phyloP scores from a whole-genome alignment of 2,888 invertebrate species.

The Oscheius myriophilus region DNA sequence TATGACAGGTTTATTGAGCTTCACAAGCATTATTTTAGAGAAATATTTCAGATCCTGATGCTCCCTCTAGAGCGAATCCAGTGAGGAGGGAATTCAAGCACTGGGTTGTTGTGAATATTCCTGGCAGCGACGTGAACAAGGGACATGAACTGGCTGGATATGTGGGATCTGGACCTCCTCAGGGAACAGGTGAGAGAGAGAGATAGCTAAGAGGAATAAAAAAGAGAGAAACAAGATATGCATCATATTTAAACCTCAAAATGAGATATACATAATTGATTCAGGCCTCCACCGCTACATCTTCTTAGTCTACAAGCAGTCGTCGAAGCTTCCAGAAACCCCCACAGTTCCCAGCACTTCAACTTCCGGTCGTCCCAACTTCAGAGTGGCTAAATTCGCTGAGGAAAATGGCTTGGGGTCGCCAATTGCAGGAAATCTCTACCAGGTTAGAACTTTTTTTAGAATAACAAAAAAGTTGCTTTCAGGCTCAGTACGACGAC shows the following conservation, averaged over 20 bases:
- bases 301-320: conserved; percentile 77
- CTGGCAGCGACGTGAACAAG: conserved; percentile 78
- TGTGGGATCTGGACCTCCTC: conserved; percentile 84
- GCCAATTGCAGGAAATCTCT: conserved; percentile 87
- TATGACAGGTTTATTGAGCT: conserved; percentile 81
- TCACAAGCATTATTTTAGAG: not conserved
- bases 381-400: conserved; percentile 81
- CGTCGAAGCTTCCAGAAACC: not conserved
- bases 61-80: conserved; percentile 83
- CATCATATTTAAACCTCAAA: no score
- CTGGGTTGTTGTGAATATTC: conserved; percentile 88
- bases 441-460: conserved; percentile 66
- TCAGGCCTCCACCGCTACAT: conserved; percentile 81
- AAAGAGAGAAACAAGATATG: no score
- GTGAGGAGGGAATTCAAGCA: conserved; percentile 87
- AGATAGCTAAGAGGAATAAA: no score
- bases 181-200: conserved; percentile 31
- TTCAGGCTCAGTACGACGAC: conserved; percentile 84
- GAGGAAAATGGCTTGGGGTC: conserved; percentile 81
- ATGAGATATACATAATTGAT: not conserved
- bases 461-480: not conserved
- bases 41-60: conserved; percentile 83
- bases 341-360: conserved; percentile 6
- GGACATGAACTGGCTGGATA: conserved; percentile 83
- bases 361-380: conserved; percentile 73